Evolutionary conservation across 2,113 vertebrate genomes (phyloP).

Genomic region (Camelus bactrianus): DNA sequence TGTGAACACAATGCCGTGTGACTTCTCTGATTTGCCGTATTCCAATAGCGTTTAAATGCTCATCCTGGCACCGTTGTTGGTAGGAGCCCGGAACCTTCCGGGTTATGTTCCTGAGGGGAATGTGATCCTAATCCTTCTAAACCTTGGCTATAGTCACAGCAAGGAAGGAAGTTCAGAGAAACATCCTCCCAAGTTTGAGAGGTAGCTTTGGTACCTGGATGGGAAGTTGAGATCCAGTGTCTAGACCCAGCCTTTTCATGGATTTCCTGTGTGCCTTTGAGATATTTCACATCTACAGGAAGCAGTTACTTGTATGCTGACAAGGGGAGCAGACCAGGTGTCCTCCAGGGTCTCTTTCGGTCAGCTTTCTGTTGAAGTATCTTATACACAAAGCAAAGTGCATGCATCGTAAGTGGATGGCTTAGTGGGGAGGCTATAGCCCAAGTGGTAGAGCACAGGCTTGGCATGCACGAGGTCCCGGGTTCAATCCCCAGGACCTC

Average conservation of each 20-base stretch:
- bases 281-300: not conserved
- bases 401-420: not conserved
- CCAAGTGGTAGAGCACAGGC: too few relatives aligned
- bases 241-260: not conserved
- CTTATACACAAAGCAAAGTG: not conserved
- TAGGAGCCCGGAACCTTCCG: not conserved
- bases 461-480: too few relatives aligned
- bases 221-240: not conserved
- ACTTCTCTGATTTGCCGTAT: not conserved
- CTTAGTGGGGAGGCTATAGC: not conserved
- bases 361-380: not conserved
- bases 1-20: not conserved
- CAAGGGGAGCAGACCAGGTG: not conserved
- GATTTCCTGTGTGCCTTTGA: constrained; percentile 1
- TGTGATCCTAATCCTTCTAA: not conserved
- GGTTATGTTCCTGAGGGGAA: not conserved
- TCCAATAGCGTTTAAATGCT: not conserved
- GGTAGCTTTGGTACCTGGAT: not conserved
- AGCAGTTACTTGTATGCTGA: not conserved
- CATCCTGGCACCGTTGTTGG: not conserved
- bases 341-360: not conserved
- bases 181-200: not conserved
- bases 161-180: not conserved
- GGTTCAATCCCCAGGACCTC: too few relatives aligned
- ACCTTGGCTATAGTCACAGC: not conserved